Conservation (phyloP, 1,140 invertebrate genomes). For the Protaetia brevitarsis region DNA sequence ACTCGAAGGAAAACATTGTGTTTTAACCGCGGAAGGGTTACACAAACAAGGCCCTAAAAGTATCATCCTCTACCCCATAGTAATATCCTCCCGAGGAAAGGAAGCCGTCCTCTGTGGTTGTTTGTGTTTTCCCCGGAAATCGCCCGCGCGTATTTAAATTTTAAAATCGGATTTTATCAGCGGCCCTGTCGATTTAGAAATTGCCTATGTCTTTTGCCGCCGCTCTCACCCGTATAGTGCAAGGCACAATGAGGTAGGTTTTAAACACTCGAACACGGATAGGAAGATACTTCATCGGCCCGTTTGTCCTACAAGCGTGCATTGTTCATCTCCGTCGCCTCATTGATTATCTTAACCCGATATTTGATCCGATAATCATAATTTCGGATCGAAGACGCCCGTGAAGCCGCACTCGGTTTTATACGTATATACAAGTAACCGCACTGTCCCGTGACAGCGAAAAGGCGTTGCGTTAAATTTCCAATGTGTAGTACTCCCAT, state of each 20-base stretch:
- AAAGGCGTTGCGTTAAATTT: slow-evolving; percentile 28
- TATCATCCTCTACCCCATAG: not conserved
- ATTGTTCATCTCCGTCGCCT: not conserved
- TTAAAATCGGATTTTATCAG: too few species aligned
- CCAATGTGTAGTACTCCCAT: slow-evolving; percentile 20
- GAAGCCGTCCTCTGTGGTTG: too few species aligned
- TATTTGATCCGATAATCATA: slow-evolving; percentile 21
- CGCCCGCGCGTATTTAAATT: too few species aligned
- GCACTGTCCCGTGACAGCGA: slow-evolving; percentile 24
- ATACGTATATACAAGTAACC: slow-evolving; percentile 19
- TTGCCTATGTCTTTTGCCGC: not conserved
- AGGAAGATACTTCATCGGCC: not conserved
- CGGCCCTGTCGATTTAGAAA: too few species aligned
- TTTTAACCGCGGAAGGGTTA: not conserved
- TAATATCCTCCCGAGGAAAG: not conserved
- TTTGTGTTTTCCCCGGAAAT: too few species aligned
- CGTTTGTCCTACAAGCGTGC: not conserved
- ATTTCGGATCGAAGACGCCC: not conserved
- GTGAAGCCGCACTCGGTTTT: not conserved
- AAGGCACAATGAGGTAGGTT: not conserved
- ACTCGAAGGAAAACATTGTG: not conserved
- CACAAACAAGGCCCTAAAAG: not conserved
- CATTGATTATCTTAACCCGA: slow-evolving; percentile 21
- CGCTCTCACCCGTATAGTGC: not conserved
- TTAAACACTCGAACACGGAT: slow-evolving; percentile 11